These are phyloP conservation scores for Microctonus hyperodae DNA, from an alignment of 2,888 invertebrate genomes.

Conservation along the genomic window DNA sequence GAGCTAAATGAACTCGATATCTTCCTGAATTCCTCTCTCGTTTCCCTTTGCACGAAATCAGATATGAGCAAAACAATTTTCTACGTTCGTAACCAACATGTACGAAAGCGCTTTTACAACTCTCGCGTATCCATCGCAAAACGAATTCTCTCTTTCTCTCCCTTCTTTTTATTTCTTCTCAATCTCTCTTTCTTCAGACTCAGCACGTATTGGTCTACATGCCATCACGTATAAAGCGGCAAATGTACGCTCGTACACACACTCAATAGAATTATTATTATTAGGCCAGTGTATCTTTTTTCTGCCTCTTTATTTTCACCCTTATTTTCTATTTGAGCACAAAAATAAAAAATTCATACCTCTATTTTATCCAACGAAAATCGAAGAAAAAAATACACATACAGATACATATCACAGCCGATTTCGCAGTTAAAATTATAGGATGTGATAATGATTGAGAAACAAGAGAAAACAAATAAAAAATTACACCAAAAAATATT, in stretches of 20 bases:
- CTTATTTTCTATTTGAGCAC: neutral
- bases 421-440: constrained; percentile 17
- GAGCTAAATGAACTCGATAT: constrained; percentile 24
- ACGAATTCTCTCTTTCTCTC: constrained; percentile 10
- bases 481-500: neutral
- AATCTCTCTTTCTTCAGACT: neutral
- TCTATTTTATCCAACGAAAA: neutral
- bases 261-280: constrained; percentile 39
- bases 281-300: constrained; percentile 31
- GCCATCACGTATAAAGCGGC: constrained; percentile 37
- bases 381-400: neutral
- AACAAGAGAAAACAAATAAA: neutral
- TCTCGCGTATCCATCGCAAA: constrained; percentile 19
- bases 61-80: constrained; percentile 28
- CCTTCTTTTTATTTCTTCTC: neutral
- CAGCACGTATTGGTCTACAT: constrained; percentile 36
- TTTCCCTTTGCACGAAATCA: constrained; percentile 21
- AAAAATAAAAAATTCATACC: neutral
- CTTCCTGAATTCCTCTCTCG: constrained; percentile 26
- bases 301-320: neutral
- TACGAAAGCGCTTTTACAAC: constrained; percentile 8
- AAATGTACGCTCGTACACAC: constrained; percentile 22
- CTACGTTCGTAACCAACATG: constrained; percentile 14
- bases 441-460: neutral
- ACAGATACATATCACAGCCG: constrained; percentile 2